Base-by-base conservation (phyloP, 2,888 invertebrate species). In the Troides aeacus region DNA sequence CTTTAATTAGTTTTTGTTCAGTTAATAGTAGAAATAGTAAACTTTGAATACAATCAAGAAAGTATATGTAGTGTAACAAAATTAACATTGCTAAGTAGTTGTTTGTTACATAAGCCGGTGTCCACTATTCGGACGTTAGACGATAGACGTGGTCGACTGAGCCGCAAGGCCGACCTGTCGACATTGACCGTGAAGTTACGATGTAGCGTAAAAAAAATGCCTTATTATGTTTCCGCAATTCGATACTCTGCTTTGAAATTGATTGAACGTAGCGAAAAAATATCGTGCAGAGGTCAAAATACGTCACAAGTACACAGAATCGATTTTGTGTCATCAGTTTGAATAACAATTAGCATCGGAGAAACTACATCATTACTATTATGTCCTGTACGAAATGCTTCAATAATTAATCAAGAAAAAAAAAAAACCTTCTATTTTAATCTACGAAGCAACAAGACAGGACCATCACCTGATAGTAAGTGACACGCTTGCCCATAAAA, bases 121-220 rank as follows among this genome's bases (percentile, higher is more conserved):
- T 67, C 82, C 80, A 86, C 78, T 84, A 83, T 87, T 89, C 79
- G 84, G 86, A 81, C 81, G 82, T 76, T 80, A 78, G 76, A 75
- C 75, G 80, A 76, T 79, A 84, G 88, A 84, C 86, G 84, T 87
- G 89, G 82, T 86, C 80, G 84, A 84, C 78, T 81, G 85, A 81
- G 80, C 80, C 76, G 76, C 92, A 92, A 92, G 92, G 92, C 79
- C 91, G 84, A 76, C 84, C 79, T 77, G 81, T 87, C 89, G 92
- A 88, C 92, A 92, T 92, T 92, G 92, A 88, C 92, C 92, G 89
- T 92, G 88, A 87, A 85, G 84, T 84, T 83, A 86, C 85, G 81
- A 84, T 85, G 86, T 81, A 79, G 78, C 78, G 81, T 79, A 80
- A 86, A 84, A 85, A 81, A 87, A 83, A 83, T 81, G 50, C 50